Evolutionary conservation across 2,797 vertebrate species (phyloP).

Genomic region (Mus caroli): DNA sequence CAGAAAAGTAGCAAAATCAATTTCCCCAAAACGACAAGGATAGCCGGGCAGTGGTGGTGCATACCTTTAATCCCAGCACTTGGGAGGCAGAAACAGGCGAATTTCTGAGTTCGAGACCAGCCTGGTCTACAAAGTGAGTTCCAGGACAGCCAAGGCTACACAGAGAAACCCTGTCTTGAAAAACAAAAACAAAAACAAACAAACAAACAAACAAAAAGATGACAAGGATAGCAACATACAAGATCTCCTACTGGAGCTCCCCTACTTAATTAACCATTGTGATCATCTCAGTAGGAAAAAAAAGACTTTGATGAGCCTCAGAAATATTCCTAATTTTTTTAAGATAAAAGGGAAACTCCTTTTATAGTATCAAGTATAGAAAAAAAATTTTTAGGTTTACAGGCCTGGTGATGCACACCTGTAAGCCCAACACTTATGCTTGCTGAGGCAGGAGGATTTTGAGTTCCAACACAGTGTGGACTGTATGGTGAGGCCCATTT

Average conservation of each 20-base stretch:
- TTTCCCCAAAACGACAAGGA: not conserved
- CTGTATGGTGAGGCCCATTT: not conserved
- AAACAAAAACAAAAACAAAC: too few species aligned
- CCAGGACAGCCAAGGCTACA: too few species aligned
- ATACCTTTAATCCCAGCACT: too few species aligned
- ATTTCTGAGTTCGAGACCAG: too few species aligned
- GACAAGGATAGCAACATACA: not conserved
- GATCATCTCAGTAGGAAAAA: not conserved
- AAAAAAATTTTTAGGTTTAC: not conserved
- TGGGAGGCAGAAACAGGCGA: too few species aligned
- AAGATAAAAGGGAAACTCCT: not conserved
- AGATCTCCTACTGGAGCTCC: not conserved
- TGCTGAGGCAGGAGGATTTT: not conserved
- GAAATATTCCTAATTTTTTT: not conserved
- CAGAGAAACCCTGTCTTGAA: too few species aligned
- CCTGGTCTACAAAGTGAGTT: too few species aligned
- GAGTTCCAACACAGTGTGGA: not conserved
- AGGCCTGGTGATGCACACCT: not conserved
- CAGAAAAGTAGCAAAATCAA: not conserved
- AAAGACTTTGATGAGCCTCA: not conserved
- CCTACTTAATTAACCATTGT: not conserved
- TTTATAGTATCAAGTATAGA: not conserved
- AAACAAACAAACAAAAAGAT: not conserved
- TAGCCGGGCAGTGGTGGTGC: too few species aligned
- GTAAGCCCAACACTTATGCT: not conserved